Percentiles rank a stretch among this genome's conserved stretches.
Conservation (phyloP, 2,888 invertebrate genomes). For the Cephalotes varians region DNA sequence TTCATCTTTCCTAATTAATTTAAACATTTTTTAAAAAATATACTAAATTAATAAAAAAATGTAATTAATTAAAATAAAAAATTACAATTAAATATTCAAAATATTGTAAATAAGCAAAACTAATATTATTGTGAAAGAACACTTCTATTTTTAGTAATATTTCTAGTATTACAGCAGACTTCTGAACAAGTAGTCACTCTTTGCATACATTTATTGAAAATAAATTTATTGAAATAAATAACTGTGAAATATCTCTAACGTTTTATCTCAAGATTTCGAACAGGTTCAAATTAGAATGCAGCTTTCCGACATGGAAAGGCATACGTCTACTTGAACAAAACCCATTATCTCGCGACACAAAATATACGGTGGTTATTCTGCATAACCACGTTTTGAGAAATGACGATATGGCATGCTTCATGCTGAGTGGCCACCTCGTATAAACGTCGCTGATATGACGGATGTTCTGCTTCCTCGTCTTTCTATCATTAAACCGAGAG, state of each 20-base stretch:
- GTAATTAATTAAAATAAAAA: not conserved
- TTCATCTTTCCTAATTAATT: not conserved
- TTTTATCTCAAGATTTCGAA: not conserved
- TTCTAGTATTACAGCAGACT: not conserved
- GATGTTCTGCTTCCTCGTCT: slow-evolving; percentile 63
- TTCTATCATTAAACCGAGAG: slow-evolving; percentile 62
- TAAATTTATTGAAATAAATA: not conserved
- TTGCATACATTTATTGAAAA: too few relatives aligned
- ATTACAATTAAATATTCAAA: not conserved
- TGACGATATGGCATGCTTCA: slow-evolving; percentile 37
- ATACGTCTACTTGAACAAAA: not conserved
- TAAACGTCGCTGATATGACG: slow-evolving; percentile 52
- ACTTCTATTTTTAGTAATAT: not conserved
- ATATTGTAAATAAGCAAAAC: not conserved
- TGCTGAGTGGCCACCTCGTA: slow-evolving; percentile 28
- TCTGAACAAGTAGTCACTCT: not conserved
- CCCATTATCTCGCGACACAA: slow-evolving; percentile 30
- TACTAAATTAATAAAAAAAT: not conserved
- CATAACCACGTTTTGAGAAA: slow-evolving; percentile 29
- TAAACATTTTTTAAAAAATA: not conserved
- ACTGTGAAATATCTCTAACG: not conserved
- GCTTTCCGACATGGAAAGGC: slow-evolving; percentile 1
- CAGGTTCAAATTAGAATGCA: slow-evolving; percentile 21
- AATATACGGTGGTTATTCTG: slow-evolving; percentile 29
- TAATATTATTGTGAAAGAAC: not conserved